Evolutionary conservation across 1,140 invertebrate species (phyloP), one percentile per base, ranked within the genome.

Genomic region (Cepaea nemoralis): DNA sequence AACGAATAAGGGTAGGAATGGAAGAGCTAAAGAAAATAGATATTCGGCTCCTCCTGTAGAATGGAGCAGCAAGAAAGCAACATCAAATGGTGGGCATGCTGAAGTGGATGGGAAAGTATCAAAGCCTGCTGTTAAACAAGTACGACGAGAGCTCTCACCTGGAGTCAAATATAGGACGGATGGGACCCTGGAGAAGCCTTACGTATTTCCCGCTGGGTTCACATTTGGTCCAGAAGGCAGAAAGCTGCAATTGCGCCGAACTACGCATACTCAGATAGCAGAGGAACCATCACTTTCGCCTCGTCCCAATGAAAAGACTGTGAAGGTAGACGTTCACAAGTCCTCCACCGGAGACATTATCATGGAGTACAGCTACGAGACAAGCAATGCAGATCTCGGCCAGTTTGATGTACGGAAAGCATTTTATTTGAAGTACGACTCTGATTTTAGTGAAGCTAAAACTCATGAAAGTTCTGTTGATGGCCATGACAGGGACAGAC

Each of bases 201-300:
- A 77, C 55, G 75, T 77, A 3, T 77, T 77, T 40, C 75, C 75
- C 33, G 48, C 75, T 8, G 75, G 50, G 1, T 35, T 77, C 16
- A 77, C 75, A 35, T 77, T 77, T 50, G 75, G 75, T 16, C 50
- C 75, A 19, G 75, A 77, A 59, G 75, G 75, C 27, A 31, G 75
- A 27, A 77, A 63, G 55, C 1, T 66, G 10, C 48, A 66, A 16
- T 24, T 77, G 14, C 75, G 75, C 12, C 16, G 50, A 42, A 77
- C 45, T 35, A 77, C 50, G 14, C 14, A 14, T n/a, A 3, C 37
- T 24, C 27, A 14, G 8, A 24, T 37, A 0, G n/a, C 48, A 10
- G 42, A 35, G 24, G 22, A 27, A 12, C 24, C 22, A 35, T 31
- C 12, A 63, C 12, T 39, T 22, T n/a, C 2, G 3, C 1, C 55